Percentiles rank a stretch among this genome's conserved stretches.
phyloP scores from a whole-genome alignment of 2,888 invertebrate genomes.

The Drosophila ustulata region DNA sequence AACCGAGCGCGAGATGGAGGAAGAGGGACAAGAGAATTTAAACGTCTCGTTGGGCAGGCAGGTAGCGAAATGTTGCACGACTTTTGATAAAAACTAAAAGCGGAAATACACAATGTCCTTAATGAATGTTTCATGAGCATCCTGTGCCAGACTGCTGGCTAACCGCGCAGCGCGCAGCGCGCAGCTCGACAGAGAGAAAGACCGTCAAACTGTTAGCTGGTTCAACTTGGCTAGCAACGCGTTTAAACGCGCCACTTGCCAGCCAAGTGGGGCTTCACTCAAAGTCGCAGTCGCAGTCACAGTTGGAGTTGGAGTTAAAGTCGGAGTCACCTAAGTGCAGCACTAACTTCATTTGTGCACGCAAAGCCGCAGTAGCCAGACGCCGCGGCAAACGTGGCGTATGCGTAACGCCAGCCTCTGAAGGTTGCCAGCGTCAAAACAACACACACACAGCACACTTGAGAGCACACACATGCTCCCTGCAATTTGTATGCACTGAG shows the following conservation, averaged over 20 bases:
- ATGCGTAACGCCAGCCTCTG: conserved; percentile 61
- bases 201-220: neutral
- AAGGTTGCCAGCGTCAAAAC: conserved; percentile 36
- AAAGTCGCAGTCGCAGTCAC: conserved; percentile 12
- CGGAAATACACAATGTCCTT: conserved; percentile 79
- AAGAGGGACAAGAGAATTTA: conserved; percentile 24
- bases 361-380: conserved; percentile 60
- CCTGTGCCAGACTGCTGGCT: conserved; percentile 32
- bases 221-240: conserved; percentile 18
- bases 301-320: neutral
- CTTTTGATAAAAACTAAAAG: conserved; percentile 63
- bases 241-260: conserved; percentile 54
- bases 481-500: conserved; percentile 41
- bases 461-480: conserved; percentile 23
- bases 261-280: conserved; percentile 26
- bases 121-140: conserved; percentile 84
- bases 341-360: conserved; percentile 72
- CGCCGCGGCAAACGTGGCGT: conserved; percentile 56
- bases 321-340: conserved; percentile 62
- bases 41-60: conserved; percentile 26
- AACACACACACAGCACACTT: conserved; percentile 20
- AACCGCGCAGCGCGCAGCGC: neutral
- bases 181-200: neutral
- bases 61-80: conserved; percentile 33
- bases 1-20: neutral